Base-by-base conservation (phyloP, 2,113 vertebrate genomes). In the Lagopus muta region DNA sequence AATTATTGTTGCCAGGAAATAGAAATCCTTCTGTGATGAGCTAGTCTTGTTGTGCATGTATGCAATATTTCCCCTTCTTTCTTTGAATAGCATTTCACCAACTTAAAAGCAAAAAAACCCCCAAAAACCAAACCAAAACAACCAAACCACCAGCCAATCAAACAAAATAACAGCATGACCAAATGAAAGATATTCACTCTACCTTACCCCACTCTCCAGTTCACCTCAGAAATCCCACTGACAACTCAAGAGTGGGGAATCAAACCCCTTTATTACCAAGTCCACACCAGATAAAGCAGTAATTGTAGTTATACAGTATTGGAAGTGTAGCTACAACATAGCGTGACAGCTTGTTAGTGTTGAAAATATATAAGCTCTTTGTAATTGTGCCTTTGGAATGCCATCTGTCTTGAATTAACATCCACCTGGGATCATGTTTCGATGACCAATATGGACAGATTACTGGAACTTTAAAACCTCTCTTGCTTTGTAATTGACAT, bases 331-430 rank as follows among this genome's bases (percentile, higher is more conserved):
- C 70, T 86, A 93, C 91, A 95, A 91, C 92, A 92, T 96, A 95
- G 97, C 70, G 84, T 97, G 98, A 98, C 98, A 97, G 97, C 97
- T 98, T 97, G 96, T 98, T 98, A 98, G 98, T 97, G 97, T 97
- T 98, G 97, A 96, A 98, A 97, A 98, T 98, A 98, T 97, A 97
- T 97, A 98, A 97, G 93, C 95, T 97, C 97, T 98, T 98, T 98
- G 98, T 98, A 98, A 98, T 97, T 97, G 97, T 97, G 98, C 97
- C 98, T 98, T 98, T 98, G 98, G 98, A 98, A 98, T 98, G 98
- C 95, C 98, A 98, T 98, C 98, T 98, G 98, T 97, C 98, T 98
- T 98, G 97, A 99, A 98, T 99, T 99, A 96, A 98, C 97, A 92
- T 97, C 98, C 98, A 99, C 98, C 98, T 99, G 99, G 98, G 98